Percentiles rank a stretch among this genome's conserved stretches.
Evolutionary conservation across 2,797 vertebrate genomes (phyloP).

Genomic region (Xyrichtys novacula): DNA sequence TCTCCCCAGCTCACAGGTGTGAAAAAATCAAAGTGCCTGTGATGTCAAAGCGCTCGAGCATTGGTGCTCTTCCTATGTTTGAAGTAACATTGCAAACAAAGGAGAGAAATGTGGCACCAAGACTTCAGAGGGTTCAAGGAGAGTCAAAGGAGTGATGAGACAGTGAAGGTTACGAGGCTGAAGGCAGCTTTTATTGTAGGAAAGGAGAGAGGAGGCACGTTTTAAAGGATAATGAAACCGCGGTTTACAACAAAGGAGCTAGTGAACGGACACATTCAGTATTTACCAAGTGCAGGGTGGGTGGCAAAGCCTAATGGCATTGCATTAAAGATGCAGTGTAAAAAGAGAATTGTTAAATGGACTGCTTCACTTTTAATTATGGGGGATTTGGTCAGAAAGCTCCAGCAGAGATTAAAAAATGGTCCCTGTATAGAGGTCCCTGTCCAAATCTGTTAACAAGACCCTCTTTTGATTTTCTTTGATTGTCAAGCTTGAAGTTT

Average conservation of each 20-base stretch:
- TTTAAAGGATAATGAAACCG: conserved; percentile 32
- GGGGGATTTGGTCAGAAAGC: conserved; percentile 42
- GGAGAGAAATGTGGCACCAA: background rate
- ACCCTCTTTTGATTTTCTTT: conserved; percentile 8
- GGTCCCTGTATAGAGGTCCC: conserved; percentile 23
- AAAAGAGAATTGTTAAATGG: conserved; percentile 55
- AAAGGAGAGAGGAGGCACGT: conserved; percentile 7
- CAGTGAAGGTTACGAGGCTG: background rate
- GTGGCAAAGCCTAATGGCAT: conserved; percentile 37
- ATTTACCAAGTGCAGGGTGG: conserved; percentile 54
- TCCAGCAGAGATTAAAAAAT: conserved; percentile 14
- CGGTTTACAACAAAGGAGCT: conserved; percentile 14
- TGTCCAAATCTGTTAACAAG: background rate
- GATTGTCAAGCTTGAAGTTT: background rate
- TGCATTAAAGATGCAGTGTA: conserved; percentile 44
- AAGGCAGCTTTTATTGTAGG: conserved; percentile 16
- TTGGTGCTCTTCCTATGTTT: conserved; percentile 1
- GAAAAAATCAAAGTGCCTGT: conserved; percentile 20
- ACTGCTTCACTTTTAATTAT: conserved; percentile 59
- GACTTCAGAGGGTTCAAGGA: conserved; percentile 15
- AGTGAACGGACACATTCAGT: conserved; percentile 35
- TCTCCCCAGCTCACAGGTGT: background rate
- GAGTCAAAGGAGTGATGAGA: background rate
- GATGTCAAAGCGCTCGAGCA: background rate
- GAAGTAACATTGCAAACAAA: background rate